Percentiles rank a stretch among this genome's conserved stretches.
These are phyloP conservation scores for Leptocoma aspasia DNA, from an alignment of 2,113 vertebrate genomes.

Conservation along the genomic window DNA sequence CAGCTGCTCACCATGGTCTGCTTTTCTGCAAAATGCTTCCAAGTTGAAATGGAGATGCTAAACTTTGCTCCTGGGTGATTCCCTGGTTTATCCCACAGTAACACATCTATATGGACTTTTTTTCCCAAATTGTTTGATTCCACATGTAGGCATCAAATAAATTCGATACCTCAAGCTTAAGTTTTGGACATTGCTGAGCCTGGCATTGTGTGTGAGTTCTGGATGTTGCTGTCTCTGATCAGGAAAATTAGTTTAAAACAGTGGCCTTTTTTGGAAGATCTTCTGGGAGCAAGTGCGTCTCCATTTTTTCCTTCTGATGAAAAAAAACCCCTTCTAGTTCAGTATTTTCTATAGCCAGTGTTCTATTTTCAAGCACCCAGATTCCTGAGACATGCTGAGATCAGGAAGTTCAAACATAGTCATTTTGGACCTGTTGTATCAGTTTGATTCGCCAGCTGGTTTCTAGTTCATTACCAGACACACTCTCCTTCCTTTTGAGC, in stretches of 20 bases:
- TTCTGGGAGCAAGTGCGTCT: background rate
- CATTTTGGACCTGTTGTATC: background rate
- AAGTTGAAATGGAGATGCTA: background rate
- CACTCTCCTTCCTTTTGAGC: background rate
- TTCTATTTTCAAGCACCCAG: background rate
- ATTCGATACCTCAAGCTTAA: rapidly evolving
- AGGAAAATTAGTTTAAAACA: background rate
- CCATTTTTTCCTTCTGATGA: background rate
- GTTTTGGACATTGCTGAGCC: rapidly evolving
- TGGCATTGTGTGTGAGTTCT: background rate
- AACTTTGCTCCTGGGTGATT: background rate
- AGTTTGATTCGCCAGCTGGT: background rate
- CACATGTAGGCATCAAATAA: background rate
- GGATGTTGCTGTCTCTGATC: background rate
- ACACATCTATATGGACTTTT: rapidly evolving
- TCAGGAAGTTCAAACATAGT: background rate
- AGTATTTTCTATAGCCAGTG: background rate
- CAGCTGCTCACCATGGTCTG: rapidly evolving
- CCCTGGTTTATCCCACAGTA: background rate
- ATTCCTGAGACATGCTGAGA: background rate
- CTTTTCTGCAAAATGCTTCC: background rate
- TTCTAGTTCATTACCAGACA: background rate
- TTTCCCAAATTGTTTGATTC: background rate
- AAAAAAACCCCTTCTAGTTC: background rate
- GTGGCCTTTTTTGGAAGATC: background rate